Conservation (phyloP, 2,797 vertebrate genomes). For the Pantherophis alleghaniensis region DNA sequence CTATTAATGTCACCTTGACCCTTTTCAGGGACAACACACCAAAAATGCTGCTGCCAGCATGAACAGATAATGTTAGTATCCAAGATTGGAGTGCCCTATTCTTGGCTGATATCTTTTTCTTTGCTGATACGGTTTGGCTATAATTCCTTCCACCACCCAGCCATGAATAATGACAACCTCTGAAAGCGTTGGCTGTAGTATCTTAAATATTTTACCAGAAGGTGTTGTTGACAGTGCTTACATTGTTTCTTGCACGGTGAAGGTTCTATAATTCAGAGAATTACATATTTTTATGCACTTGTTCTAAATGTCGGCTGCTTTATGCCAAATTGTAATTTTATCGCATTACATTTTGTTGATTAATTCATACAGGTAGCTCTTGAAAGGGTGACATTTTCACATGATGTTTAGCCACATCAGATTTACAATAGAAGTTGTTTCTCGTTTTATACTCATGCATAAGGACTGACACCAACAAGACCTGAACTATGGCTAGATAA, state of each 20-base stretch:
- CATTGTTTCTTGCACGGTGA: neutral
- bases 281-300: neutral
- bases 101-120: neutral
- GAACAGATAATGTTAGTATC: neutral
- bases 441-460: neutral
- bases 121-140: neutral
- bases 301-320: neutral
- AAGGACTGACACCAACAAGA: neutral
- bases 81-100: neutral
- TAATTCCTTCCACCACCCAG: neutral
- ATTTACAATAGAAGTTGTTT: neutral
- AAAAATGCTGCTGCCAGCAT: neutral
- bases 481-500: neutral
- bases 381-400: neutral
- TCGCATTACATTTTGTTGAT: neutral
- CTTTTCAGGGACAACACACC: neutral
- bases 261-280: neutral
- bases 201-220: neutral
- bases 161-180: neutral
- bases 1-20: slow-evolving; percentile 17
- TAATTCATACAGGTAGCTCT: neutral
- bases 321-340: neutral
- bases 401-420: neutral
- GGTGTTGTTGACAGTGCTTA: neutral
- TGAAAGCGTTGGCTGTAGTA: neutral